phyloP scores from a whole-genome alignment of 1,140 invertebrate genomes.

The Condylostylus longicornis region DNA sequence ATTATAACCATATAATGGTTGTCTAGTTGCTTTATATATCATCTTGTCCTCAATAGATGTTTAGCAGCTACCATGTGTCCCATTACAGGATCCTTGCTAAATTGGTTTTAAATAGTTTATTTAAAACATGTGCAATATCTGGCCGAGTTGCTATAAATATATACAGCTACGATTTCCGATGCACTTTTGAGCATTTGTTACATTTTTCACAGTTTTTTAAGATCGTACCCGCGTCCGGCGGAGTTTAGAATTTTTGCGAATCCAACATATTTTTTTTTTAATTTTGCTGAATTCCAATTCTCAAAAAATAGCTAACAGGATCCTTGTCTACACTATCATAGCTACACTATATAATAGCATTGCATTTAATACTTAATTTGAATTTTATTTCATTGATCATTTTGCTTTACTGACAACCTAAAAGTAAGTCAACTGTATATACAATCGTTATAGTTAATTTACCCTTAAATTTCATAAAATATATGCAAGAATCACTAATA shows the following conservation, averaged over 20 bases:
- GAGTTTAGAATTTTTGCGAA: not conserved
- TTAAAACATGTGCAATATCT: constrained; percentile 3
- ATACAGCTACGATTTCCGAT: constrained; percentile 3
- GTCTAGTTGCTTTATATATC: not conserved
- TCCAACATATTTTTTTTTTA: not conserved
- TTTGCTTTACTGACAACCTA: too few relatives aligned
- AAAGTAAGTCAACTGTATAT: too few relatives aligned
- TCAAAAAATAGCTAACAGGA: too few relatives aligned
- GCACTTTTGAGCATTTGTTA: not conserved
- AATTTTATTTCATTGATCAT: too few relatives aligned
- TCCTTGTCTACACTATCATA: too few relatives aligned
- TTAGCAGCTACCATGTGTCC: constrained; percentile 1
- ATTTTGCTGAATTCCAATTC: too few relatives aligned
- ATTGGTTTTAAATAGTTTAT: constrained; percentile 2
- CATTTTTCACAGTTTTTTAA: not conserved
- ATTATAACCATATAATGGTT: constrained; percentile 1
- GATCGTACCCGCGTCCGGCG: not conserved
- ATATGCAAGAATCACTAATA: too few relatives aligned
- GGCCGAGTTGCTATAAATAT: constrained; percentile 4
- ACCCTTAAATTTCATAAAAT: too few relatives aligned
- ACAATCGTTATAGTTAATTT: too few relatives aligned
- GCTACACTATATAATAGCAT: too few relatives aligned
- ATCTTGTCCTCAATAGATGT: constrained; percentile 3
- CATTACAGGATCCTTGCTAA: not conserved
- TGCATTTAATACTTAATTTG: too few relatives aligned